Percentiles rank a stretch among this genome's conserved stretches.
Conservation (phyloP, 1,140 invertebrate genomes). For the Pomacea maculata region DNA sequence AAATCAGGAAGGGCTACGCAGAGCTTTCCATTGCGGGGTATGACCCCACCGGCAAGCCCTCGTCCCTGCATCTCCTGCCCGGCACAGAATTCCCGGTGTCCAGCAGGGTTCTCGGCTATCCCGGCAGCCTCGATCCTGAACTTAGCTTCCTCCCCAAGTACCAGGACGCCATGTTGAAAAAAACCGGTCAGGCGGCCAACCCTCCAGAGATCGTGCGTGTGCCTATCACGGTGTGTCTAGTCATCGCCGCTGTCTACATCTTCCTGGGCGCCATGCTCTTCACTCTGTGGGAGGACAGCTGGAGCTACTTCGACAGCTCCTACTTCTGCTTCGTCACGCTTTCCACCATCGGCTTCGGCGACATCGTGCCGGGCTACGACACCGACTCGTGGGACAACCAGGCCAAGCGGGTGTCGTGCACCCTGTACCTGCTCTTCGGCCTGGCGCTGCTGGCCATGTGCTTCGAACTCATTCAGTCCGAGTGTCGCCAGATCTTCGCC, state of each 20-base stretch:
- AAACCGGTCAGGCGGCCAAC: not conserved
- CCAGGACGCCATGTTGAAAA: not conserved
- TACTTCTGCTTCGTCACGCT: slow-evolving; percentile 93
- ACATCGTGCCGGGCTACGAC: slow-evolving; percentile 70
- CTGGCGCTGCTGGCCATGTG: slow-evolving; percentile 91
- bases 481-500: slow-evolving; percentile 80
- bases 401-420: slow-evolving; percentile 52
- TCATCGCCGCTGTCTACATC: slow-evolving; percentile 57
- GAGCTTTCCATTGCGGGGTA: not conserved
- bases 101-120: too few species aligned
- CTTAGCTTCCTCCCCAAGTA: too few species aligned
- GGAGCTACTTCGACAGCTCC: slow-evolving; percentile 86
- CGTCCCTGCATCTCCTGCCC: not conserved
- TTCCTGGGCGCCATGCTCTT: slow-evolving; percentile 60
- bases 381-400: slow-evolving; percentile 42
- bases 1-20: too few species aligned
- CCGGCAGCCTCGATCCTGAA: too few species aligned
- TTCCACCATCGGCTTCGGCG: slow-evolving; percentile 86
- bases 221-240: slow-evolving; percentile 55
- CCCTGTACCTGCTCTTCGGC: slow-evolving; percentile 86
- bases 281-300: slow-evolving; percentile 51
- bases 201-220: slow-evolving; percentile 39
- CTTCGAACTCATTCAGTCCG: slow-evolving; percentile 90
- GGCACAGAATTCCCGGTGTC: too few species aligned
- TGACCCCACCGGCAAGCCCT: not conserved